Conservation (phyloP, 2,113 vertebrate genomes). For the Stigmatopora nigra region DNA sequence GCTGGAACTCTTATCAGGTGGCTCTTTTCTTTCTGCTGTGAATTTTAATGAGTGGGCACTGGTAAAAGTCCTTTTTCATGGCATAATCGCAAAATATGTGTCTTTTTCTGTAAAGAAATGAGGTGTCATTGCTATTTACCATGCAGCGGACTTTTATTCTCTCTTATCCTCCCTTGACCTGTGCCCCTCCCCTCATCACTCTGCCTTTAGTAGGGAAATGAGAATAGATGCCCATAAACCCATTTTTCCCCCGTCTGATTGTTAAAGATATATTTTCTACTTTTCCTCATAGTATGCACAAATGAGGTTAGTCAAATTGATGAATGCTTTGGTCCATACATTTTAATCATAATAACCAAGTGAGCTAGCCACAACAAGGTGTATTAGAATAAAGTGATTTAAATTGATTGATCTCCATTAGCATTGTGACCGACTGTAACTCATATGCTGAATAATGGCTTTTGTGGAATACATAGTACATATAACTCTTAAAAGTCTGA, state of each 20-base stretch:
- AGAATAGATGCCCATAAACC: slow-evolving; percentile 40
- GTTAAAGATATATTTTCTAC: slow-evolving; percentile 39
- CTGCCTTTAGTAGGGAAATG: slow-evolving; percentile 30
- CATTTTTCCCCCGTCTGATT: slow-evolving; percentile 48
- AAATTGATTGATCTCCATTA: slow-evolving; percentile 40
- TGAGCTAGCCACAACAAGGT: neutral
- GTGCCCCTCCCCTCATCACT: slow-evolving; percentile 7
- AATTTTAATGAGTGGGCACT: too few relatives aligned
- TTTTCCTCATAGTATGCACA: slow-evolving; percentile 29
- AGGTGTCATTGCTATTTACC: slow-evolving; percentile 46
- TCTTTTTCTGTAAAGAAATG: slow-evolving; percentile 54
- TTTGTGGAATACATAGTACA: slow-evolving; percentile 27
- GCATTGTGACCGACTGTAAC: slow-evolving; percentile 34
- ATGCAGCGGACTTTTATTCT: slow-evolving; percentile 52
- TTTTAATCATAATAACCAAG: slow-evolving; percentile 44
- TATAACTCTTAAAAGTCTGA: slow-evolving; percentile 51
- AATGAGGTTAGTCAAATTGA: slow-evolving; percentile 26
- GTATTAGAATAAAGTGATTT: slow-evolving; percentile 46
- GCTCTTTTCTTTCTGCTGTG: too few relatives aligned
- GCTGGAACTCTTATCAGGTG: too few relatives aligned
- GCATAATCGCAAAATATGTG: slow-evolving; percentile 38
- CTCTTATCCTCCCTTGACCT: slow-evolving; percentile 45
- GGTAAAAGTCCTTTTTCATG: neutral
- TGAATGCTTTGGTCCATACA: slow-evolving; percentile 40
- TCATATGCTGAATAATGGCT: slow-evolving; percentile 25